These are phyloP conservation scores for Apocheima hispidaria DNA, from an alignment of 2,888 invertebrate genomes.

Conservation along the genomic window DNA sequence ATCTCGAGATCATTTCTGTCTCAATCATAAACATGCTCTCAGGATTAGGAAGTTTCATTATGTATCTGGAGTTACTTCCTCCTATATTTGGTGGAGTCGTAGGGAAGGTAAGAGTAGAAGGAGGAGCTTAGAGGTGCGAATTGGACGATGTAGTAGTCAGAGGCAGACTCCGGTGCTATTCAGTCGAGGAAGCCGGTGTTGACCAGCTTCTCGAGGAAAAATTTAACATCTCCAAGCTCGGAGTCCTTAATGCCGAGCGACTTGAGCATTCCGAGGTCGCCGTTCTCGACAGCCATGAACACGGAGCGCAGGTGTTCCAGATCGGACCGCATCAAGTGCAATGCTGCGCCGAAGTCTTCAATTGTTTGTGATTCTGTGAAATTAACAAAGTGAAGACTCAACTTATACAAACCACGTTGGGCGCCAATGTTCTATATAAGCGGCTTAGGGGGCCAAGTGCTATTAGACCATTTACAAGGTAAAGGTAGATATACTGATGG, in stretches of 20 bases:
- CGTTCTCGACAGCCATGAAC: slow-evolving; percentile 98
- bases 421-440: slow-evolving; percentile 39
- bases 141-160: slow-evolving; percentile 89
- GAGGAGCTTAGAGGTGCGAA: slow-evolving; percentile 90
- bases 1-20: slow-evolving; percentile 46
- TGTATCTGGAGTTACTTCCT: slow-evolving; percentile 63
- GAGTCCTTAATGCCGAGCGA: slow-evolving; percentile 98
- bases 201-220: slow-evolving; percentile 97
- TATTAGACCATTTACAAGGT: neutral
- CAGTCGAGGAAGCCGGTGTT: slow-evolving; percentile 98
- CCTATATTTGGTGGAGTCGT: slow-evolving; percentile 83
- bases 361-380: slow-evolving; percentile 96
- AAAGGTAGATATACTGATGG: too few relatives aligned
- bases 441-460: neutral
- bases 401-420: slow-evolving; percentile 31
- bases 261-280: slow-evolving; percentile 96
- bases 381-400: neutral
- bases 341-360: slow-evolving; percentile 96
- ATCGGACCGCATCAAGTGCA: slow-evolving; percentile 94
- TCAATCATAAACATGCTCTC: slow-evolving; percentile 65
- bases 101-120: slow-evolving; percentile 90
- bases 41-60: slow-evolving; percentile 42
- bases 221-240: slow-evolving; percentile 97
- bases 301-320: slow-evolving; percentile 97
- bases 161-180: slow-evolving; percentile 91